These are phyloP conservation scores for Andrena haemorrhoa DNA, from an alignment of 2,888 invertebrate genomes.

Conservation along the genomic window DNA sequence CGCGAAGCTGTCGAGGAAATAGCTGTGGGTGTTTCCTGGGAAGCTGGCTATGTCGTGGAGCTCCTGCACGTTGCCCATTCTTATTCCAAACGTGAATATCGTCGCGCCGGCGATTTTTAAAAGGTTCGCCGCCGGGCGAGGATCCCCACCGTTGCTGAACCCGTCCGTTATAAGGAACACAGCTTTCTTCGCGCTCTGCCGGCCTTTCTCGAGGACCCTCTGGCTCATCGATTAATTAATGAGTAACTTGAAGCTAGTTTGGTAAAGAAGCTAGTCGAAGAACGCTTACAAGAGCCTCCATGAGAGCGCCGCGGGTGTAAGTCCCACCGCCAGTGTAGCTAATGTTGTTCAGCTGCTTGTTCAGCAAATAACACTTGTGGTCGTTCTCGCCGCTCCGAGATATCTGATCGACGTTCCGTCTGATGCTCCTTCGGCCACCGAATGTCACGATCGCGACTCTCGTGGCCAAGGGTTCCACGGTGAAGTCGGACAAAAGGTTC, in stretches of 20 bases:
- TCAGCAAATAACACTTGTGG: conserved; percentile 89
- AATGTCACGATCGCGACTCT: conserved; percentile 89
- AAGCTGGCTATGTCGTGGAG: conserved; percentile 88
- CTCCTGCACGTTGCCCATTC: conserved; percentile 88
- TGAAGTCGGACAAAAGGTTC: conserved; percentile 89
- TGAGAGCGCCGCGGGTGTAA: conserved; percentile 89
- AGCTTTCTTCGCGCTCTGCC: conserved; percentile 86
- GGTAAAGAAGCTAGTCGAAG: not conserved
- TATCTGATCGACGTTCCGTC: conserved; percentile 88
- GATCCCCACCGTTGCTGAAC: conserved; percentile 90
- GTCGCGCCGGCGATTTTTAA: conserved; percentile 86
- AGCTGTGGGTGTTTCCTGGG: conserved; percentile 88
- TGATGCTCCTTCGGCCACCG: conserved; percentile 87
- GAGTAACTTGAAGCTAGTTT: not conserved
- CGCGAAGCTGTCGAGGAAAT: conserved; percentile 88
- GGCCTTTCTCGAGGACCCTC: conserved; percentile 85
- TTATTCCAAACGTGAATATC: conserved; percentile 88
- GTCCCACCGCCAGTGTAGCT: conserved; percentile 89
- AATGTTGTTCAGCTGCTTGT: conserved; percentile 87
- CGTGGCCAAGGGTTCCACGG: conserved; percentile 88
- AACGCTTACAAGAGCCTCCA: conserved; percentile 87
- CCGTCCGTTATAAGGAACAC: conserved; percentile 90
- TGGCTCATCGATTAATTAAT: conserved; percentile 66
- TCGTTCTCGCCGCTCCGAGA: conserved; percentile 85
- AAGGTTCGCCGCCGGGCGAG: conserved; percentile 87